phyloP scores from a whole-genome alignment of 2,113 vertebrate species.

The Rhea pennata region DNA sequence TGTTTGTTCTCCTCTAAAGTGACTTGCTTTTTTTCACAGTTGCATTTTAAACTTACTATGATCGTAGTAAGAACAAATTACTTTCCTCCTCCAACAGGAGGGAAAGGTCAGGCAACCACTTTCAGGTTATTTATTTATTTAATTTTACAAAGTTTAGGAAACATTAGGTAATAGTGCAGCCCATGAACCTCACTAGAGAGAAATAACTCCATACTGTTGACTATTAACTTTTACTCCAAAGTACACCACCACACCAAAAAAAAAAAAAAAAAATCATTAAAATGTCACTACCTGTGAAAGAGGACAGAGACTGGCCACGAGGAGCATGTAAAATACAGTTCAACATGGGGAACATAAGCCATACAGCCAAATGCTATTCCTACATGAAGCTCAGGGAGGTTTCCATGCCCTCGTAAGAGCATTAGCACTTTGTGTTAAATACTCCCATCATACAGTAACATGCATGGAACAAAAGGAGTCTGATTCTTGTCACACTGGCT shows the following conservation, averaged over 20 bases:
- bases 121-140: neutral
- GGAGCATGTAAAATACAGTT: neutral
- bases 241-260: neutral
- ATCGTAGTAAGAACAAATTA: neutral
- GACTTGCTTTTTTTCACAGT: neutral
- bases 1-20: neutral
- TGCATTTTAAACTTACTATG: neutral
- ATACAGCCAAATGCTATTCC: neutral
- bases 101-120: neutral
- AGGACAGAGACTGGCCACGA: fast-evolving
- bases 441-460: neutral
- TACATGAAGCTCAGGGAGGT: neutral
- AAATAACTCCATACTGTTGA: neutral
- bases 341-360: neutral
- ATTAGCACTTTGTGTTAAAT: neutral
- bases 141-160: neutral
- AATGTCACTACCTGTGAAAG: neutral
- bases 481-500: neutral
- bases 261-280: neutral
- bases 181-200: neutral
- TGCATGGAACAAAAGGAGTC: neutral
- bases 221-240: neutral
- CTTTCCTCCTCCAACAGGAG: neutral
- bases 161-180: neutral
- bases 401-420: neutral